Conservation (phyloP, 2,113 vertebrate genomes). For the Circaetus gallicus region DNA sequence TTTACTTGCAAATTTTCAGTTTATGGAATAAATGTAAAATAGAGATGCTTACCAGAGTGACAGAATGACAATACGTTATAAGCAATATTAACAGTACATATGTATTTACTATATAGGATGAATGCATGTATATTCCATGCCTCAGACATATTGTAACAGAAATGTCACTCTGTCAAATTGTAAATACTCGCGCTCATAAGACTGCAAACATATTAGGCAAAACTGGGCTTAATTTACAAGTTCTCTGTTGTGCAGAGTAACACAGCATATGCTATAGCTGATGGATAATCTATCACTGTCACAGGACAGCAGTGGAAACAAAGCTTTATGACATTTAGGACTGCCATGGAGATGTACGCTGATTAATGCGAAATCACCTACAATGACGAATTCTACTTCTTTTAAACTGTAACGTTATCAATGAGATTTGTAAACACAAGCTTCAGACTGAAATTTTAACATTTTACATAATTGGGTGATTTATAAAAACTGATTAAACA, state of each 20-base stretch:
- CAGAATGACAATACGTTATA: constrained; percentile 28
- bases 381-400: neutral
- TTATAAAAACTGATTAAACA: constrained; percentile 13
- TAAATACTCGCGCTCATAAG: constrained; percentile 15
- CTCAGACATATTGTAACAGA: constrained; percentile 44
- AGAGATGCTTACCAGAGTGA: constrained; percentile 17
- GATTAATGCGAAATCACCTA: constrained; percentile 5
- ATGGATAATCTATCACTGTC: constrained; percentile 60
- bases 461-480: neutral
- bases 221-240: constrained; percentile 54
- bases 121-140: neutral
- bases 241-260: constrained; percentile 51
- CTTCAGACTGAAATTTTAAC: neutral
- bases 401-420: neutral
- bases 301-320: constrained; percentile 55
- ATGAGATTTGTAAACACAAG: neutral
- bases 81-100: constrained; percentile 9
- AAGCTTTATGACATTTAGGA: constrained; percentile 59
- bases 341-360: constrained; percentile 4
- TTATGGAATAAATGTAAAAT: neutral
- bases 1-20: neutral
- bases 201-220: constrained; percentile 55
- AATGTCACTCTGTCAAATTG: constrained; percentile 43
- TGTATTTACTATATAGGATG: constrained; percentile 26
- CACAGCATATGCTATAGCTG: constrained; percentile 56